Evolutionary conservation across 2,797 vertebrate genomes (phyloP).

Genomic region (Zonotrichia albicollis): DNA sequence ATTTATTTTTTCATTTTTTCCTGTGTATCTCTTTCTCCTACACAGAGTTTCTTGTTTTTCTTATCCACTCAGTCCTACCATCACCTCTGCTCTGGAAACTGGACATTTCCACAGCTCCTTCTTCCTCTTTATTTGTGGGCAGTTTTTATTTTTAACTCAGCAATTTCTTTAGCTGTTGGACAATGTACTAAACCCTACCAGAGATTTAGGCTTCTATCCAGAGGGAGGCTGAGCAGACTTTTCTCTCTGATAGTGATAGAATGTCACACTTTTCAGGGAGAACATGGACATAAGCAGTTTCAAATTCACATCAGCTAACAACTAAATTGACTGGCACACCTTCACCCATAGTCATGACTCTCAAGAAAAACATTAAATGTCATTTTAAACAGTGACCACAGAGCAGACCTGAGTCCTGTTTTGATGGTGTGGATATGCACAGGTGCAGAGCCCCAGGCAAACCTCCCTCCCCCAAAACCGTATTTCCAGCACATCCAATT

Average conservation of each 20-base stretch:
- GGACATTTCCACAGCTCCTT: background rate
- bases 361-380: background rate
- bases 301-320: background rate
- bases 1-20: background rate
- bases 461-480: background rate
- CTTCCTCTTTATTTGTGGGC: background rate
- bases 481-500: background rate
- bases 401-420: rapidly evolving
- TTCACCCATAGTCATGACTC: background rate
- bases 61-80: background rate
- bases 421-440: rapidly evolving
- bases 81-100: background rate
- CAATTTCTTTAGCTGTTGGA: background rate
- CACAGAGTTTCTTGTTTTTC: background rate
- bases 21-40: background rate
- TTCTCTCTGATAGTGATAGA: background rate
- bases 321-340: background rate
- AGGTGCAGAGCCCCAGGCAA: background rate
- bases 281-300: background rate
- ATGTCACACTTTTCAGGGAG: background rate
- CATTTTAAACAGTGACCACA: background rate
- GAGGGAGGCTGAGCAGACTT: background rate
- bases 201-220: background rate
- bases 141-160: background rate
- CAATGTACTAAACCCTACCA: background rate